Evolutionary conservation across 1,140 invertebrate species (phyloP).

Genomic region (Eubasilissa regina): DNA sequence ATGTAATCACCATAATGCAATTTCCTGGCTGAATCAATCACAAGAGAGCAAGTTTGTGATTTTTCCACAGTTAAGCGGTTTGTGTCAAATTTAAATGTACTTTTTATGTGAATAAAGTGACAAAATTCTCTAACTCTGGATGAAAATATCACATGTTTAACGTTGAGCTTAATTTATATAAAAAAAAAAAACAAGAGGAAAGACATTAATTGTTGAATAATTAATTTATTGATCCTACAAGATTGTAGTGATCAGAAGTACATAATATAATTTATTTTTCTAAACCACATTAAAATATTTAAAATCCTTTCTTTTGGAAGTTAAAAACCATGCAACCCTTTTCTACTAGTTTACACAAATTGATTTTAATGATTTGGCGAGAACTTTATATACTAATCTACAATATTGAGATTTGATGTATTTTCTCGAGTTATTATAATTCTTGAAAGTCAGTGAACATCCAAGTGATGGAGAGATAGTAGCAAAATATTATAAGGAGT

Average conservation of each 20-base stretch:
- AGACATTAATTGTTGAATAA: background rate
- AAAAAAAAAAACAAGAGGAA: conserved; percentile 55
- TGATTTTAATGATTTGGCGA: conserved; percentile 45
- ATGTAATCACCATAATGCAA: conserved; percentile 6
- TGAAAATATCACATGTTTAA: conserved; percentile 73
- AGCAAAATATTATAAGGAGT: conserved; percentile 10
- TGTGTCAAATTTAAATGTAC: conserved; percentile 16
- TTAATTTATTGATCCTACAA: background rate
- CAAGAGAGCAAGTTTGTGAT: background rate
- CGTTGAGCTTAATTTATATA: conserved; percentile 72
- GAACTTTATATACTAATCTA: background rate
- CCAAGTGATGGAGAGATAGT: background rate
- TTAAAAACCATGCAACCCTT: conserved; percentile 41
- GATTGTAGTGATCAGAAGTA: conserved; percentile 17
- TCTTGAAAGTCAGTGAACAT: background rate
- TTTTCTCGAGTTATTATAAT: conserved; percentile 1
- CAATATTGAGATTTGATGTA: too few relatives aligned
- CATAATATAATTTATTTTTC: conserved; percentile 3
- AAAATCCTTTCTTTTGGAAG: conserved; percentile 37
- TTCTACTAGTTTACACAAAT: conserved; percentile 39
- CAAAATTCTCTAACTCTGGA: conserved; percentile 52
- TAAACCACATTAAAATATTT: conserved; percentile 25
- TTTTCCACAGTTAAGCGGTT: conserved; percentile 10
- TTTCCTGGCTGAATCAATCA: conserved; percentile 29
- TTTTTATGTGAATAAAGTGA: conserved; percentile 46